These are phyloP conservation scores for Lepilemur ruficaudatus DNA, from an alignment of 2,797 vertebrate species.

Conservation along the genomic window DNA sequence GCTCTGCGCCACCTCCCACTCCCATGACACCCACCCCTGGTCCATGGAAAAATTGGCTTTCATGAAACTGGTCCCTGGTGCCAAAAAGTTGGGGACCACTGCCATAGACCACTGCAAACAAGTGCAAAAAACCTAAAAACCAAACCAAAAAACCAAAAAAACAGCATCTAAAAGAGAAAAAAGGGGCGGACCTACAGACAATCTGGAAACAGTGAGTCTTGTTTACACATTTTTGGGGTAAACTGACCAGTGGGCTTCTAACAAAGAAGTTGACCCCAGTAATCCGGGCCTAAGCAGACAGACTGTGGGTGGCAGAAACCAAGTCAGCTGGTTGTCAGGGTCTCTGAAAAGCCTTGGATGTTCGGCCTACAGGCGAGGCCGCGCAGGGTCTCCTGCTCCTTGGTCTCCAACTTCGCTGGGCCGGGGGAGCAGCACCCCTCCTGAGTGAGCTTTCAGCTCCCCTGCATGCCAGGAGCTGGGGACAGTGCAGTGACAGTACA, in stretches of 20 bases:
- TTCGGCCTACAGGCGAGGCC: not conserved
- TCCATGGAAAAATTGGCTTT: too few species aligned
- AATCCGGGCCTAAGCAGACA: not conserved
- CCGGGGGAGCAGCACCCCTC: not conserved
- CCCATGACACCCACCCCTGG: too few species aligned
- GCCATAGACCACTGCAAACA: not conserved
- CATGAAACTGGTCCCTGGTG: too few species aligned
- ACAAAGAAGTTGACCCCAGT: not conserved
- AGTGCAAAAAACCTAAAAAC: not conserved
- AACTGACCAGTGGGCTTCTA: not conserved
- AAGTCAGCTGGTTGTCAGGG: not conserved
- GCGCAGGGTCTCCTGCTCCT: not conserved
- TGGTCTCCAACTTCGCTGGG: rapidly evolving
- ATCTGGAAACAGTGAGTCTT: too few species aligned
- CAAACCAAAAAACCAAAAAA: not conserved
- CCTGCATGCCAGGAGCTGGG: not conserved
- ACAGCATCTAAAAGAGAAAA: not conserved
- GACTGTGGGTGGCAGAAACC: not conserved
- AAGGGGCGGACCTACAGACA: not conserved
- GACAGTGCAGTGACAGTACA: not conserved
- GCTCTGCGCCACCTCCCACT: too few species aligned
- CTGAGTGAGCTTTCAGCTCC: rapidly evolving
- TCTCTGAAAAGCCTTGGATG: not conserved
- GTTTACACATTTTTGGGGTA: not conserved
- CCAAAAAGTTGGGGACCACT: too few species aligned